A percentile compares a stretch with the other conserved stretches of the same genome.
Conservation (phyloP, 2,113 vertebrate genomes). For the Propithecus coquereli region DNA sequence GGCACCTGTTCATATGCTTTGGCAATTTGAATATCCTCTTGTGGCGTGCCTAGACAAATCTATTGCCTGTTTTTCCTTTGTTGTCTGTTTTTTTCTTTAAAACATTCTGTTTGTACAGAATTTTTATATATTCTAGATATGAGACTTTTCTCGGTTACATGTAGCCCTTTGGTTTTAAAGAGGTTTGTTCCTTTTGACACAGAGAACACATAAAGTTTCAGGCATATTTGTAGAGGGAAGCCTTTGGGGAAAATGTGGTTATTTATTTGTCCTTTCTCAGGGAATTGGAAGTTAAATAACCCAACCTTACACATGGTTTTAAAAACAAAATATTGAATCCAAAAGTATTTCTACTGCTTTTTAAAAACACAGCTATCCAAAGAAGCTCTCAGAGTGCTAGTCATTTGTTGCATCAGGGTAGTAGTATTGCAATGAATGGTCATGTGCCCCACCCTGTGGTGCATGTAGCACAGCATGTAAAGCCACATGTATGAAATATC, state of each 20-base stretch:
- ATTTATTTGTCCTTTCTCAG: neutral
- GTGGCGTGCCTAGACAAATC: neutral
- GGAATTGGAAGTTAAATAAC: neutral
- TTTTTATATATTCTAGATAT: neutral
- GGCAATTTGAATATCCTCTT: neutral
- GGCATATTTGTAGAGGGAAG: neutral
- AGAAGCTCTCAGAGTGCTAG: neutral
- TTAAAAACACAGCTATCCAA: neutral
- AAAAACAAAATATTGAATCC: constrained; percentile 7
- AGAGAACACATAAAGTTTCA: neutral
- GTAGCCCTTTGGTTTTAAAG: neutral
- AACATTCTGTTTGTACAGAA: neutral
- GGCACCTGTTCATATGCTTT: neutral
- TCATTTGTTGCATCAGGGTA: neutral
- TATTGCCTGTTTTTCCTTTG: neutral
- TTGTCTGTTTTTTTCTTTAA: neutral
- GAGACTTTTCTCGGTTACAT: neutral
- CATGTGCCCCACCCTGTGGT: neutral
- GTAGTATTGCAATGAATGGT: neutral
- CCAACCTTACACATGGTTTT: neutral
- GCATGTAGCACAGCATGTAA: neutral
- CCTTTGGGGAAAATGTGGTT: neutral
- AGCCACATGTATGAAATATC: neutral
- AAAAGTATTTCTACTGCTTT: neutral
- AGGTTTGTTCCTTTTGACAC: neutral